Conservation (phyloP, 2,888 invertebrate genomes). For the Sinotaia quadrata region DNA sequence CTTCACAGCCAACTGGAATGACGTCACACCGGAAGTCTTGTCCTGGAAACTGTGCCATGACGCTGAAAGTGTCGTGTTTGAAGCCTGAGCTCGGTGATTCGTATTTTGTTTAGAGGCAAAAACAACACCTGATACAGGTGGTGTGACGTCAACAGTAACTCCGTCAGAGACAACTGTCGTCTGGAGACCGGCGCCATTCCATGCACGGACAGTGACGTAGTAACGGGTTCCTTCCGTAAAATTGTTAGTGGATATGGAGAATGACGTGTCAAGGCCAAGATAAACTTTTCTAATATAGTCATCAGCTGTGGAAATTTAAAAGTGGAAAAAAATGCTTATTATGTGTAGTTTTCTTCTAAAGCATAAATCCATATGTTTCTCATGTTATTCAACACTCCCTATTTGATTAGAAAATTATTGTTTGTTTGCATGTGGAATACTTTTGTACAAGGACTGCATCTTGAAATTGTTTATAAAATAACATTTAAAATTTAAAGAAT, state of each 20-base stretch:
- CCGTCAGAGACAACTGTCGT: conserved; percentile 40
- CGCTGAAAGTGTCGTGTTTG: conserved; percentile 20
- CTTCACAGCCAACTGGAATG: conserved; percentile 33
- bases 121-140: conserved; percentile 44
- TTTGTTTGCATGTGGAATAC: no score
- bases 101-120: conserved; percentile 39
- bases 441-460: not conserved
- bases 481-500: no score
- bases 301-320: conserved; percentile 26
- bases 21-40: conserved; percentile 35
- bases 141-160: conserved; percentile 43
- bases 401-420: no score
- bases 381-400: no score
- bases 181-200: conserved; percentile 42
- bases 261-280: conserved; percentile 30
- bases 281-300: conserved; percentile 32
- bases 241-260: conserved; percentile 25
- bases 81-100: conserved; percentile 36
- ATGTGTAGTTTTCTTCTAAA: no score
- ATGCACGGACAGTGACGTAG: conserved; percentile 42
- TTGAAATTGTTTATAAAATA: not conserved
- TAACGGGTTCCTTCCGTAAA: conserved; percentile 35
- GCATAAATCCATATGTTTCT: no score
- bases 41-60: conserved; percentile 49
- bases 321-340: no score